Evolutionary conservation across 2,797 vertebrate species (phyloP).

Genomic region (Trematomus bernacchii): DNA sequence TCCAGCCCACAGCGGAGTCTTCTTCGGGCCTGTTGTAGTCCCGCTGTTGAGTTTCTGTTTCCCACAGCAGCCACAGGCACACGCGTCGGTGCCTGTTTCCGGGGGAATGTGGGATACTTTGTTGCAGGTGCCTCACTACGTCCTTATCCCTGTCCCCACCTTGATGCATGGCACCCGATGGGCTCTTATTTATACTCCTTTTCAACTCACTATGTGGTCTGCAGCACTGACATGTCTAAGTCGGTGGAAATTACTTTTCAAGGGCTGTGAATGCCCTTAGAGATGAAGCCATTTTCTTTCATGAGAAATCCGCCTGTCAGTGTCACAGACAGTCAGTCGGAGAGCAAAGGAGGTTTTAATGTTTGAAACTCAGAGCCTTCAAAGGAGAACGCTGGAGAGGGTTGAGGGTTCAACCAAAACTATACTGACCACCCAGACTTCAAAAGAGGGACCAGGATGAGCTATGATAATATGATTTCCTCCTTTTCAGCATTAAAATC

Average conservation of each 20-base stretch:
- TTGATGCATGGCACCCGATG: slow-evolving; percentile 34
- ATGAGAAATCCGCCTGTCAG: slow-evolving; percentile 58
- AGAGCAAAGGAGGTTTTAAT: slow-evolving; percentile 38
- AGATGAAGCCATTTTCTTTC: slow-evolving; percentile 63
- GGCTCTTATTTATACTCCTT: slow-evolving; percentile 65
- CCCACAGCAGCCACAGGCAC: slow-evolving; percentile 32
- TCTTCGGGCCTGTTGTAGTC: slow-evolving; percentile 25
- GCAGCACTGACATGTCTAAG: slow-evolving; percentile 59
- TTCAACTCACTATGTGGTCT: slow-evolving; percentile 66
- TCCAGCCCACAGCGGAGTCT: slow-evolving; percentile 13
- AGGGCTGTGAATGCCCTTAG: slow-evolving; percentile 53
- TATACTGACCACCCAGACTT: slow-evolving; percentile 41
- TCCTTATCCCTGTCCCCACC: slow-evolving; percentile 46
- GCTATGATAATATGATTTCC: neutral
- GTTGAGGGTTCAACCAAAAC: slow-evolving; percentile 35
- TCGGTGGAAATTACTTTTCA: slow-evolving; percentile 73
- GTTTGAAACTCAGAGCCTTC: slow-evolving; percentile 53
- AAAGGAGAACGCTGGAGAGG: slow-evolving; percentile 55
- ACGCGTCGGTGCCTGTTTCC: slow-evolving; percentile 24
- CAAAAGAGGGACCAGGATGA: slow-evolving; percentile 6
- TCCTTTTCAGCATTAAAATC: slow-evolving; percentile 11
- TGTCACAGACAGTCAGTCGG: slow-evolving; percentile 54
- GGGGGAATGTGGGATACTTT: slow-evolving; percentile 23
- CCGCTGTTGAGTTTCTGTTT: slow-evolving; percentile 32
- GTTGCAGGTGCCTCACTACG: slow-evolving; percentile 34